Conservation (phyloP, 2,888 invertebrate genomes). For the Drosophila kanekoi region DNA sequence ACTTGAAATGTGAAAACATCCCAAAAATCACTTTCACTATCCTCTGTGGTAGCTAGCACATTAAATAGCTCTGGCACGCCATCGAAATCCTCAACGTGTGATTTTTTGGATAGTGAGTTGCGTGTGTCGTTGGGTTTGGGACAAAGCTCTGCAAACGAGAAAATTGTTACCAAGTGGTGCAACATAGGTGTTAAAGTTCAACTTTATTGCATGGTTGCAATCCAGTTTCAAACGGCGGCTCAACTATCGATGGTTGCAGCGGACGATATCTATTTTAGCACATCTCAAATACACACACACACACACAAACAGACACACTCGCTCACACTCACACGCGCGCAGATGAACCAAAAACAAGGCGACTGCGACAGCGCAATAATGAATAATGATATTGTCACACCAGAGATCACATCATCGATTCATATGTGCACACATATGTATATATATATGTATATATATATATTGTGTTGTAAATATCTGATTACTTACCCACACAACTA, state of each 20-base stretch:
- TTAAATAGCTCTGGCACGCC: conserved; percentile 93
- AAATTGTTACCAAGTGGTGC: neutral
- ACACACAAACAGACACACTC: conserved; percentile 21
- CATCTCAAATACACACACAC: conserved; percentile 47
- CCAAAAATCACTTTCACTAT: conserved; percentile 88
- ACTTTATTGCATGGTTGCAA: conserved; percentile 22
- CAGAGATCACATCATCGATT: conserved; percentile 64
- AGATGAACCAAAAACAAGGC: conserved; percentile 34
- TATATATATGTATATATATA: conserved; percentile 12
- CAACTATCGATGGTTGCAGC: conserved; percentile 63
- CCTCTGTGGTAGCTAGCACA: conserved; percentile 90
- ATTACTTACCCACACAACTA: conserved; percentile 96
- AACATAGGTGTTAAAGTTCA: conserved; percentile 34
- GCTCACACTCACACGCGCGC: conserved; percentile 21
- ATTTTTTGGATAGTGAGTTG: conserved; percentile 90
- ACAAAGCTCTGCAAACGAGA: conserved; percentile 90
- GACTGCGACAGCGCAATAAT: conserved; percentile 43
- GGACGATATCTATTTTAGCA: conserved; percentile 39
- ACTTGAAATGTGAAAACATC: conserved; percentile 93
- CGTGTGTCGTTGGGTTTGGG: conserved; percentile 93
- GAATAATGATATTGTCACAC: conserved; percentile 55
- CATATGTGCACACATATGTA: conserved; percentile 20
- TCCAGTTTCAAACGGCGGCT: conserved; percentile 66
- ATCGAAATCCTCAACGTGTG: conserved; percentile 94
- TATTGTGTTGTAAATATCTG: neutral